Evolutionary conservation across 1,140 invertebrate species (phyloP), one percentile per base, ranked within the genome.

Genomic region (Eciton burchellii): DNA sequence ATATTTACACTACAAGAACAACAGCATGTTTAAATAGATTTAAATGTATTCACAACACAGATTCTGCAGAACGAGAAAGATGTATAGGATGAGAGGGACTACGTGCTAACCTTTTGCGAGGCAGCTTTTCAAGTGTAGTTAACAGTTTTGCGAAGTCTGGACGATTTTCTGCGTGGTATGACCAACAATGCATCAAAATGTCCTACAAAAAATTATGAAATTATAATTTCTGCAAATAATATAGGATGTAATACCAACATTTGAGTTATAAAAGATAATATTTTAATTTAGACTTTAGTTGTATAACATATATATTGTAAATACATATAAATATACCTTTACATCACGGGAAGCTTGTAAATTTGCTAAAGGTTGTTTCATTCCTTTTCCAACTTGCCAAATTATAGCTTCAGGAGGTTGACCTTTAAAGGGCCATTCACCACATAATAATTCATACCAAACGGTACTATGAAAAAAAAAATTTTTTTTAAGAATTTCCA

Each of bases 61-160:
- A 98, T 95, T 98, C 97, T 26, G 98, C 98, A 49, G 98, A 98
- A 86, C 98, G 96, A 41, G 97, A 98, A 85, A 99, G 95, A 93
- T 99, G 98, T 88, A 98, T 97, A 21, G 99, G 99, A 96, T 99
- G 99, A 79, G 99, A 99, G 81, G 99, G 99, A 94, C 98, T 99
- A 82, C 99, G 96, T 21, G 98, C 97, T 81, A 99, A 95, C 76
- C 98, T 95, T 95, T 99, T 99, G 91, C 98, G 97, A 62, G 98
- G 98, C 89, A 99, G 95, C 91, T 97, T 97, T 91, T 99, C 97
- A 81, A 99, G 95, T 59, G 97, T 97, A 81, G 96, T 97, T 77
- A 98, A 95, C 52, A 99, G 94, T 82, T 96, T 96, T 76, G 96
- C 95, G 94, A 99, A 99, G 90, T 99, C 97, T 0, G 98, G 98